These are phyloP conservation scores for Carassius carassius DNA, from an alignment of 2,113 vertebrate genomes.

Conservation along the genomic window DNA sequence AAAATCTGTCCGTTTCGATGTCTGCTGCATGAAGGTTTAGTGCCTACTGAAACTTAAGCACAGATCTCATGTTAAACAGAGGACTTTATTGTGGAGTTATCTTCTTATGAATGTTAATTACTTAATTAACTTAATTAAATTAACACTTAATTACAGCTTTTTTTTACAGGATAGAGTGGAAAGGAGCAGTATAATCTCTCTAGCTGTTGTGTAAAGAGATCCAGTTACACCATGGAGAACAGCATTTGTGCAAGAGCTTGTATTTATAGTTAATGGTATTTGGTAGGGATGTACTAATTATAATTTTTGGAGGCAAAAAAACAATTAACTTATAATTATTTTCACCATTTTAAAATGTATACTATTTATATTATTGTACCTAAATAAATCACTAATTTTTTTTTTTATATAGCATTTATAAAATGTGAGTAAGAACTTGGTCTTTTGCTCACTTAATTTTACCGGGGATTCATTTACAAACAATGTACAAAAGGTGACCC, in stretches of 20 bases:
- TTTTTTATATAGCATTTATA: no score
- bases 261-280: constrained; percentile 3
- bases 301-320: no score
- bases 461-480: no score
- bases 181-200: not conserved
- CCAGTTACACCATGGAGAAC: not conserved
- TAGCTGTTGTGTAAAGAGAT: not conserved
- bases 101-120: not conserved
- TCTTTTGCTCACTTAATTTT: no score
- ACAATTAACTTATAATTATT: no score
- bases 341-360: no score
- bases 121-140: no score
- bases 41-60: not conserved
- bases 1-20: not conserved
- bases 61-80: constrained; percentile 9
- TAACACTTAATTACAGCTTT: constrained; percentile 25
- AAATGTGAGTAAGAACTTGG: no score
- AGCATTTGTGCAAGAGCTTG: not conserved
- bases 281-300: not conserved
- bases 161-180: constrained; percentile 8
- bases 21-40: not conserved
- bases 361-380: no score
- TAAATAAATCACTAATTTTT: no score
- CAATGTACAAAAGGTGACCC: no score
- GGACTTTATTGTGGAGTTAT: not conserved